These are phyloP conservation scores for Nowickia ferox DNA, from an alignment of 2,888 invertebrate species.

Conservation along the genomic window DNA sequence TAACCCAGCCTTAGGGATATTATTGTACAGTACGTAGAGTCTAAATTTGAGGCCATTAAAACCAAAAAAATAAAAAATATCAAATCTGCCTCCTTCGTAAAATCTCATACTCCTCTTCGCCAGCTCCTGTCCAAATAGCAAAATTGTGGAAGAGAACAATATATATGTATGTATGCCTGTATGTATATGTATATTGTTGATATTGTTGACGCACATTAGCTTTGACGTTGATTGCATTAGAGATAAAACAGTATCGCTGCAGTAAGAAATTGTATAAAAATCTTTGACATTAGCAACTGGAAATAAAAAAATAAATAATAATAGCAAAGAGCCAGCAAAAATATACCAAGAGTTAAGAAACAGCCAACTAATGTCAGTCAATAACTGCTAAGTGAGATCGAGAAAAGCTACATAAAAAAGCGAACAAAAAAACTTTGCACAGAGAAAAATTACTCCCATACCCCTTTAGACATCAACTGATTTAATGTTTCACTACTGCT, in stretches of 20 bases:
- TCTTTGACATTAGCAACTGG: slow-evolving; percentile 70
- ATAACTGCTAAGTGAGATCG: slow-evolving; percentile 51
- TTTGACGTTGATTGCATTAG: slow-evolving; percentile 72
- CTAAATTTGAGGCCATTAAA: slow-evolving; percentile 61
- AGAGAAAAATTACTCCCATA: slow-evolving; percentile 40
- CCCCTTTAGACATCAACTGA: slow-evolving; percentile 66
- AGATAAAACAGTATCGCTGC: slow-evolving; percentile 62
- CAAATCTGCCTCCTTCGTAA: slow-evolving; percentile 50
- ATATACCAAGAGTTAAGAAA: slow-evolving; percentile 30
- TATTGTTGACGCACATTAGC: slow-evolving; percentile 72
- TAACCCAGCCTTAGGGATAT: slow-evolving; percentile 66
- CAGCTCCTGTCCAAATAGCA: not conserved
- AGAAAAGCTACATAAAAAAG: slow-evolving; percentile 26
- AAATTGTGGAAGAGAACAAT: not conserved
- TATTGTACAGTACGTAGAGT: slow-evolving; percentile 50
- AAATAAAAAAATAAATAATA: slow-evolving; percentile 62
- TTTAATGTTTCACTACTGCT: slow-evolving; percentile 57
- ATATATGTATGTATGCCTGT: slow-evolving; percentile 2
- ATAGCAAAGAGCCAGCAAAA: slow-evolving; percentile 30
- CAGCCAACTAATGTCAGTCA: slow-evolving; percentile 69
- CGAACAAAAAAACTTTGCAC: not conserved
- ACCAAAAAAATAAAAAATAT: slow-evolving; percentile 22
- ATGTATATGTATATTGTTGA: slow-evolving; percentile 45
- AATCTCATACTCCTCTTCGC: slow-evolving; percentile 39
- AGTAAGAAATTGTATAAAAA: slow-evolving; percentile 66